These are phyloP conservation scores for Molossus molossus DNA, from an alignment of 2,797 vertebrate species.

Conservation along the genomic window DNA sequence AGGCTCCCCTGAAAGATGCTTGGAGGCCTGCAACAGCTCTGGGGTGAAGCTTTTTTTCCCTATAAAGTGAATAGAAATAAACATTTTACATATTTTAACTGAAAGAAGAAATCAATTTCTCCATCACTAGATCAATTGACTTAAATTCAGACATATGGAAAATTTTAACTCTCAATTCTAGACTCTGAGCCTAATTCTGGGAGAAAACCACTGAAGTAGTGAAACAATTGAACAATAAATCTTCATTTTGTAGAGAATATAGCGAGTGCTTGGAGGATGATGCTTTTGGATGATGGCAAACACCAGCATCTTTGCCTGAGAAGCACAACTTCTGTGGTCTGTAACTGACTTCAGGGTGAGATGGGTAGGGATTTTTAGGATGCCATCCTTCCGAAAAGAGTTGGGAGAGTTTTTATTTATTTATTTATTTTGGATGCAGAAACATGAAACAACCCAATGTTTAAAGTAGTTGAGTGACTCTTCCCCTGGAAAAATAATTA, in stretches of 20 bases:
- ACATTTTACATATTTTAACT: slow-evolving; percentile 28
- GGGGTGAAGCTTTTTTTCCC: slow-evolving; percentile 4
- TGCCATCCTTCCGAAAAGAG: slow-evolving; percentile 31
- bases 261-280: background rate
- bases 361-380: background rate
- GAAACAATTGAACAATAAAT: slow-evolving; percentile 62
- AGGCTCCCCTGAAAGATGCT: slow-evolving; percentile 36
- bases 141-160: slow-evolving; percentile 72
- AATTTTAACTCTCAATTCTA: slow-evolving; percentile 63
- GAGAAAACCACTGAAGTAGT: slow-evolving; percentile 70
- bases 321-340: background rate
- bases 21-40: background rate
- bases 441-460: slow-evolving; percentile 7
- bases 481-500: slow-evolving; percentile 58
- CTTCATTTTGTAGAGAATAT: slow-evolving; percentile 60
- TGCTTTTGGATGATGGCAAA: background rate
- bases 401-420: background rate
- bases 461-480: slow-evolving; percentile 44
- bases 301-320: background rate
- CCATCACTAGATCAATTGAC: background rate
- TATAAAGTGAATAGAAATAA: slow-evolving; percentile 31
- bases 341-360: background rate
- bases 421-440: background rate
- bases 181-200: slow-evolving; percentile 49
- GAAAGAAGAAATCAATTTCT: slow-evolving; percentile 32